Evolutionary conservation across 2,113 vertebrate species (phyloP).

Genomic region (Columbina picui): DNA sequence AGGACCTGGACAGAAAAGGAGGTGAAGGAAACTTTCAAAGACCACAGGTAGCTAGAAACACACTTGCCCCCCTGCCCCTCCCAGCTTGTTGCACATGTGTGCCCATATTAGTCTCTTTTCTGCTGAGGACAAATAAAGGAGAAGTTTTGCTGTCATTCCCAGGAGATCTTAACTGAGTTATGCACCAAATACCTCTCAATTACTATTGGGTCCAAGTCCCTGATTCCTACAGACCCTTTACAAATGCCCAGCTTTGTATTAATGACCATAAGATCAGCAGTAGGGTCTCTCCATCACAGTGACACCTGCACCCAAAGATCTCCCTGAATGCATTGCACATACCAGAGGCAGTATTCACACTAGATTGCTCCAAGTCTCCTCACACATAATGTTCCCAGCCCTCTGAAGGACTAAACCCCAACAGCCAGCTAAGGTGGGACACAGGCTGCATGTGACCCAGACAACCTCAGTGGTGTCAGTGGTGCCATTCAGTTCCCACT

Average conservation of each 20-base stretch:
- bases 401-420: not conserved
- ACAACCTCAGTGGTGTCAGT: not conserved
- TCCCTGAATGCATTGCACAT: not conserved
- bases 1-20: not conserved
- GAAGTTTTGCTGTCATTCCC: not conserved
- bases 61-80: rapidly evolving
- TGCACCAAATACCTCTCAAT: not conserved
- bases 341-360: not conserved
- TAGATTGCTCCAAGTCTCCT: not conserved
- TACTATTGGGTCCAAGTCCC: not conserved
- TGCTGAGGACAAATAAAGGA: not conserved
- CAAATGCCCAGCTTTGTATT: not conserved
- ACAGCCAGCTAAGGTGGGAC: not conserved
- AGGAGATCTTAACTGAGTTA: not conserved
- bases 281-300: not conserved
- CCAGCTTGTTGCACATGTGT: not conserved
- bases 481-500: not conserved
- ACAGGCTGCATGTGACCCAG: not conserved
- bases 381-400: not conserved
- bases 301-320: not conserved
- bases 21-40: not conserved
- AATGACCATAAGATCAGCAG: not conserved
- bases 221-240: not conserved
- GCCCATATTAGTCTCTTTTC: not conserved
- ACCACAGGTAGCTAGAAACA: not conserved